Evolutionary conservation across 2,888 invertebrate species (phyloP), one percentile per base, ranked within the genome.

Genomic region (Ectemnius continuus): DNA sequence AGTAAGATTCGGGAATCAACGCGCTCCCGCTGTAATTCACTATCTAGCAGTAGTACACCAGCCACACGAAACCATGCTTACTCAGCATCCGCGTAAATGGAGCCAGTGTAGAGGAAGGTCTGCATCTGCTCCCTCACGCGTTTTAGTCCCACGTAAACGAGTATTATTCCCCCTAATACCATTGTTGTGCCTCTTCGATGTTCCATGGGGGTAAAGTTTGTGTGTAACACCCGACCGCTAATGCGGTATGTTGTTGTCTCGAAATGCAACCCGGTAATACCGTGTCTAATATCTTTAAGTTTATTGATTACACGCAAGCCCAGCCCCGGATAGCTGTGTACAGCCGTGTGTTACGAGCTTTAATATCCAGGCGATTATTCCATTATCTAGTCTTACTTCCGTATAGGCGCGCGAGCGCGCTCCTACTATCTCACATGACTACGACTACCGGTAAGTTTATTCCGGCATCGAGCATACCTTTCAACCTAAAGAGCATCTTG

Each of bases 1-100:
- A 36, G 36, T 36, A 36, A 36, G 36, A 36, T 36, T 36, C 36
- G 36, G 36, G 5, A 36, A 36, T 11, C 36, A 36, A 36, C 36
- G 36, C 11, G 2, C 8, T 11, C 0, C 11, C 36, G 8, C 8
- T 11, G 11, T 11, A 36, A 36, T 91, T 93, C 93, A 84, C 93
- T 93, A 36, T 5, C 36, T 93, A 36, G 36, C 36, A 36, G 11
- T 36, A 1, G 6, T 36, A 36, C 8, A 36, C 36, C 6, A 36
- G 5, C 36, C 36, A 36, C 36, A 36, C 36, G 36, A 36, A 36
- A 36, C 36, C 36, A 11, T 8, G 8, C 36, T 36, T 36, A 36
- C 36, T 36, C 36, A 8, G 36, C 36, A 36, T 6, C 36, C 36
- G 36, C 8, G 36, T 36, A 36, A 36, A 36, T 36, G 36, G 36